Evolutionary conservation across 2,113 vertebrate genomes (phyloP).

Genomic region (Neolamprologus fasciatus): DNA sequence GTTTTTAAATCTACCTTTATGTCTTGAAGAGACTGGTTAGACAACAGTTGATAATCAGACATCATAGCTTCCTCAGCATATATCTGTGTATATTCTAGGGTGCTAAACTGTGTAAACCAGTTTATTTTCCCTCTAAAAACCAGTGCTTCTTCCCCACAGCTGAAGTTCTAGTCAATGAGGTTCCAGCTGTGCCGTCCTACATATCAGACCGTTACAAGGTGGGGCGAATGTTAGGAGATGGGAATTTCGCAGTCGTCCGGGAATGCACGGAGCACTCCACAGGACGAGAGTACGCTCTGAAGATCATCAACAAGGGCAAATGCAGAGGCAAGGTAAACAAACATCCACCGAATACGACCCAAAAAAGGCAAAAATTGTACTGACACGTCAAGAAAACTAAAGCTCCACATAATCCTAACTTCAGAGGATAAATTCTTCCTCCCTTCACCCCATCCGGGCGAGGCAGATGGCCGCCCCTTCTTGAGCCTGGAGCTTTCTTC

Average conservation of each 20-base stretch:
- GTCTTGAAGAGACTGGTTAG: neutral
- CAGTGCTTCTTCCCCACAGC: neutral
- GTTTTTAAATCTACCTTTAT: neutral
- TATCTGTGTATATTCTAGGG: neutral
- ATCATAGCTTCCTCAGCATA: neutral
- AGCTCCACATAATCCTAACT: neutral
- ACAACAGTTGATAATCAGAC: neutral
- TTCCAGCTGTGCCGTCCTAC: conserved; percentile 88
- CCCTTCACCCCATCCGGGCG: neutral
- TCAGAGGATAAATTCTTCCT: neutral
- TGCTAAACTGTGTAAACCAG: neutral
- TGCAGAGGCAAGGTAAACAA: conserved; percentile 91
- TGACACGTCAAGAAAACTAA: neutral
- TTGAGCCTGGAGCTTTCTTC: neutral
- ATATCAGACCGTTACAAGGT: conserved; percentile 96
- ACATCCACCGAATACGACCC: neutral
- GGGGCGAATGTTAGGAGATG: conserved; percentile 92
- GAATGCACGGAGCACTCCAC: conserved; percentile 97
- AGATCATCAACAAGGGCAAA: conserved; percentile 99
- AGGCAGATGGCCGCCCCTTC: neutral
- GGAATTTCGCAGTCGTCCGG: conserved; percentile 96
- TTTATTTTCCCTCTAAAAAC: neutral
- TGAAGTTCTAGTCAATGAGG: conserved; percentile 77
- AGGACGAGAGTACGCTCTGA: conserved; percentile 93
- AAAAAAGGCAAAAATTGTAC: neutral